These are phyloP conservation scores for Melanargia galathea DNA, from an alignment of 2,888 invertebrate species.

Conservation along the genomic window DNA sequence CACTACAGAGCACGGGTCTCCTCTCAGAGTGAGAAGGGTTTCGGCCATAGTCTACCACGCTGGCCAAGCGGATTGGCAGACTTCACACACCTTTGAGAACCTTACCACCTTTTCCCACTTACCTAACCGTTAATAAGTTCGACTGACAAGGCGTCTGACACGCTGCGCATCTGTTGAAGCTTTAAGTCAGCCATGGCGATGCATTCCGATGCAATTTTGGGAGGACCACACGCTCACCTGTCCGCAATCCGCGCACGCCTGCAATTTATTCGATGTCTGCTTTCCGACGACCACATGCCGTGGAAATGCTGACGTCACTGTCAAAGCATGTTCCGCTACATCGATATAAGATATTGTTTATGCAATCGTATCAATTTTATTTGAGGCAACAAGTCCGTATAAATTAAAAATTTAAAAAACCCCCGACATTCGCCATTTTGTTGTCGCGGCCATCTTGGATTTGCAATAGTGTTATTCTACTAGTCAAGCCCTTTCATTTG, in stretches of 20 bases:
- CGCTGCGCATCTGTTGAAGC: conserved; percentile 16
- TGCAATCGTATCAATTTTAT: neutral
- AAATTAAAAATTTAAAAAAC: too few species aligned
- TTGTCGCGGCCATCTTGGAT: too few species aligned
- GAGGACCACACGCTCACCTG: conserved; percentile 62
- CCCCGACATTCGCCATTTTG: too few species aligned
- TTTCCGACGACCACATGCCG: conserved; percentile 42
- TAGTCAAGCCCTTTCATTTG: too few species aligned
- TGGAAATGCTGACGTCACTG: conserved; percentile 52
- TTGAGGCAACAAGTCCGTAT: neutral
- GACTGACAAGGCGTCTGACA: neutral
- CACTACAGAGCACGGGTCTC: too few species aligned
- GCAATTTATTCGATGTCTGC: conserved; percentile 54
- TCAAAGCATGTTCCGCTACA: conserved; percentile 38
- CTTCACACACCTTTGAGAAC: too few species aligned
- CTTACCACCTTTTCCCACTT: too few species aligned
- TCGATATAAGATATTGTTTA: conserved; percentile 42
- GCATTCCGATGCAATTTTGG: conserved; percentile 55
- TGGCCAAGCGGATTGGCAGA: too few species aligned
- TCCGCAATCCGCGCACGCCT: conserved; percentile 65
- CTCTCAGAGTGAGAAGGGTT: too few species aligned
- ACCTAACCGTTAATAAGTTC: too few species aligned
- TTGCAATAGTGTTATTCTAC: too few species aligned
- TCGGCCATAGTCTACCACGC: too few species aligned
- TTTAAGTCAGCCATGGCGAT: conserved; percentile 38